Evolutionary conservation across 1,140 invertebrate genomes (phyloP).

Genomic region (Atta cephalotes): DNA sequence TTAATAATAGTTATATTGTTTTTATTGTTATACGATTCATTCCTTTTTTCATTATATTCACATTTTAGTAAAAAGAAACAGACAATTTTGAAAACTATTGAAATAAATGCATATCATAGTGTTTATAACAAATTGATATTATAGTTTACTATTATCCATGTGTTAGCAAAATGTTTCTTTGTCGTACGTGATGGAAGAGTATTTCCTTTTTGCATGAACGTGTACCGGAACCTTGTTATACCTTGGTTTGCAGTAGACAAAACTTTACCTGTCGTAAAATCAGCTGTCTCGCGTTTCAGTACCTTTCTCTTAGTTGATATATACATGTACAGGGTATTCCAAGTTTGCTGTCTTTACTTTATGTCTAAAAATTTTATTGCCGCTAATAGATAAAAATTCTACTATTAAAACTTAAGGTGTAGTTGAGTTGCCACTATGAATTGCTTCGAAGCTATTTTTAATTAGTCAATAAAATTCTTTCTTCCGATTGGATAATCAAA

Average conservation of each 20-base stretch:
- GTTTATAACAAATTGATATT: conserved; percentile 35
- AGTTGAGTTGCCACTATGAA: no score
- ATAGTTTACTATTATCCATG: not conserved
- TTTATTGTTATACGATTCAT: no score
- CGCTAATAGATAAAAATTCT: not conserved
- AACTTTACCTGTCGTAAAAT: conserved; percentile 49
- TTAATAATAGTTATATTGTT: no score
- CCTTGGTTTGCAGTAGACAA: conserved; percentile 43
- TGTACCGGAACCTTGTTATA: conserved; percentile 60
- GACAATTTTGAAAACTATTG: not conserved
- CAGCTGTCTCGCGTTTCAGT: conserved; percentile 39
- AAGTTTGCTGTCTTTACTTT: not conserved
- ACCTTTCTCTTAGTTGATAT: conserved; percentile 24
- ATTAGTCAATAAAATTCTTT: no score
- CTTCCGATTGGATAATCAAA: no score
- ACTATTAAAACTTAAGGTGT: not conserved
- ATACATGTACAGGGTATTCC: not conserved
- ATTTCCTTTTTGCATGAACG: conserved; percentile 32
- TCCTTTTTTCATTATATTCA: no score
- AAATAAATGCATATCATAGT: not conserved
- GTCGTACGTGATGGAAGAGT: conserved; percentile 35
- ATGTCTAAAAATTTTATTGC: conserved; percentile 18
- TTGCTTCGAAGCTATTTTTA: no score
- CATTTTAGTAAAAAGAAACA: not conserved
- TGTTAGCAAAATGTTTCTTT: conserved; percentile 9